Conservation (phyloP, 2,113 vertebrate genomes). For the Siniperca knerii region DNA sequence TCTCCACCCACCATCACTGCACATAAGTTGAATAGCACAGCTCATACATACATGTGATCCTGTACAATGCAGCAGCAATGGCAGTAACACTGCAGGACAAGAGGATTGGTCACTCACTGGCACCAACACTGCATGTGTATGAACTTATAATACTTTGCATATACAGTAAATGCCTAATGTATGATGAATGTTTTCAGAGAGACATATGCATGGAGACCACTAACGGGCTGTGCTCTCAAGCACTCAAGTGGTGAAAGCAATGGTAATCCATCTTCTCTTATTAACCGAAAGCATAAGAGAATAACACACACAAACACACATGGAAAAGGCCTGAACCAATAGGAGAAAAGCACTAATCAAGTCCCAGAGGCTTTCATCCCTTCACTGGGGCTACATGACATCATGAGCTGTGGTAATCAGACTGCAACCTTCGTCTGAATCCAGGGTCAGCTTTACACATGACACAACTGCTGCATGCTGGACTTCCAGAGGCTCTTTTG, state of each 20-base stretch:
- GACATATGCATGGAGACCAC: conserved; percentile 32
- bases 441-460: neutral
- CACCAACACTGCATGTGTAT: neutral
- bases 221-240: conserved; percentile 3
- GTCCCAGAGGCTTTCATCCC: conserved; percentile 46
- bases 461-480: neutral
- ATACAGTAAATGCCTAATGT: neutral
- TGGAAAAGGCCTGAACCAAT: conserved; percentile 28
- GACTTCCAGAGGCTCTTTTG: conserved; percentile 5
- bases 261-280: conserved; percentile 54
- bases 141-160: neutral
- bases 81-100: neutral
- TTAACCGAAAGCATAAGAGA: conserved; percentile 29
- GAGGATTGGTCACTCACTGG: neutral
- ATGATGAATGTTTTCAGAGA: conserved; percentile 1
- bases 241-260: conserved; percentile 8
- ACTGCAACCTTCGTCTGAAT: conserved; percentile 20
- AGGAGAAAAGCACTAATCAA: conserved; percentile 61
- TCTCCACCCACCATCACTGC: conserved; percentile 30
- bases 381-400: conserved; percentile 21
- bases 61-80: neutral
- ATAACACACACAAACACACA: conserved; percentile 8
- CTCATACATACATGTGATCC: conserved; percentile 6
- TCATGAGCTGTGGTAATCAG: neutral
- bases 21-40: neutral